Evolutionary conservation across 1,140 invertebrate genomes (phyloP).

Genomic region (Saxidomus purpurata): DNA sequence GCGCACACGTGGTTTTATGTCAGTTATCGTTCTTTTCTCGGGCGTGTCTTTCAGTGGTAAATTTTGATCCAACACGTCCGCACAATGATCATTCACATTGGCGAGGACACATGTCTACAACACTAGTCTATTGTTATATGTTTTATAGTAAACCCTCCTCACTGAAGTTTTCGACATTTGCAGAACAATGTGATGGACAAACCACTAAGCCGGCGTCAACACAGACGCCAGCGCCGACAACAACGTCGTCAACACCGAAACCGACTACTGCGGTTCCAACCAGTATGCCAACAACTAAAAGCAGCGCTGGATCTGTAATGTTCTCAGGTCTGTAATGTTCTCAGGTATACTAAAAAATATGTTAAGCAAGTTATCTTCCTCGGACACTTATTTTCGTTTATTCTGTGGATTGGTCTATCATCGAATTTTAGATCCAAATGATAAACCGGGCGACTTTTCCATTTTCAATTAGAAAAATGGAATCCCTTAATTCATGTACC

Average conservation of each 20-base stretch:
- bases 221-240: neutral
- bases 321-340: neutral
- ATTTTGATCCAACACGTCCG: neutral
- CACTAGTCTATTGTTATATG: neutral
- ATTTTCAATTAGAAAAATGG: no score
- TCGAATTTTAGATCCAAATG: no score
- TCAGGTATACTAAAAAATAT: neutral
- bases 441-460: neutral
- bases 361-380: neutral
- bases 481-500: no score
- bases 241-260: neutral
- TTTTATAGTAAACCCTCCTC: neutral
- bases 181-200: neutral
- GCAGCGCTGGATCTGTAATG: neutral
- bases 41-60: neutral
- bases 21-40: no score
- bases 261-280: neutral
- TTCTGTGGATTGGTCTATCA: no score
- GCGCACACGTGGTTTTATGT: no score
- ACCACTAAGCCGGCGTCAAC: neutral
- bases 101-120: neutral
- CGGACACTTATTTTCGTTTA: no score
- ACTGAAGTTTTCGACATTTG: neutral
- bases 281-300: neutral
- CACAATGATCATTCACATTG: neutral